A percentile compares a stretch with the other conserved stretches of the same genome.
Conservation (phyloP, 1,140 invertebrate species). For the Teleogryllus occipitalis region DNA sequence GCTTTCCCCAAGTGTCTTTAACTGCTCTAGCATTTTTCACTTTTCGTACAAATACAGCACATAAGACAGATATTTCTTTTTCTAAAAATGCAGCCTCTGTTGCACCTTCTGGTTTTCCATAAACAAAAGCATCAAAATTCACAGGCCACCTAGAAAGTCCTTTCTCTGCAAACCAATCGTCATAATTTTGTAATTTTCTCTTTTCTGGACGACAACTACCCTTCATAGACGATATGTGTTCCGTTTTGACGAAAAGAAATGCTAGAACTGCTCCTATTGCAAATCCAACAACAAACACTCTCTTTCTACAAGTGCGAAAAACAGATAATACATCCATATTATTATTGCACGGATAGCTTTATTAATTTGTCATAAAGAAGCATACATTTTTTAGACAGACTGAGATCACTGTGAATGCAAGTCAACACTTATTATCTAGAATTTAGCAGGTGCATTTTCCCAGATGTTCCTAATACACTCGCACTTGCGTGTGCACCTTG, state of each 20-base stretch:
- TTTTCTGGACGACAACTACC: not conserved
- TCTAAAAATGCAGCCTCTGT: constrained; percentile 21
- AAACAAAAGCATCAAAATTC: constrained; percentile 9
- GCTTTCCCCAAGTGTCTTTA: constrained; percentile 26
- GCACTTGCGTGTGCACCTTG: no score
- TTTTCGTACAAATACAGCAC: constrained; percentile 26
- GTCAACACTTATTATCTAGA: no score
- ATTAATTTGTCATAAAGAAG: no score
- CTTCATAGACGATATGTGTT: constrained; percentile 6
- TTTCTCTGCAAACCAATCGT: not conserved
- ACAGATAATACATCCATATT: not conserved
- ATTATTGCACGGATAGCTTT: not conserved
- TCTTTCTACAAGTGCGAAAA: not conserved
- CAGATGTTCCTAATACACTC: no score
- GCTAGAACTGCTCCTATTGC: constrained; percentile 7
- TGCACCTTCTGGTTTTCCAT: not conserved
- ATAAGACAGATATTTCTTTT: constrained; percentile 24
- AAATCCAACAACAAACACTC: constrained; percentile 12
- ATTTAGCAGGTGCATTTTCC: no score
- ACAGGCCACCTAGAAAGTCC: not conserved
- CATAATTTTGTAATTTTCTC: not conserved
- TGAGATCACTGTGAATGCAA: no score
- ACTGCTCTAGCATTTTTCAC: constrained; percentile 23
- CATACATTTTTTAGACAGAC: no score
- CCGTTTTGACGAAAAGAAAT: not conserved